A percentile compares a stretch with the other conserved stretches of the same genome.
Conservation (phyloP, 2,888 invertebrate species). For the Rotaria magnacalcarata region DNA sequence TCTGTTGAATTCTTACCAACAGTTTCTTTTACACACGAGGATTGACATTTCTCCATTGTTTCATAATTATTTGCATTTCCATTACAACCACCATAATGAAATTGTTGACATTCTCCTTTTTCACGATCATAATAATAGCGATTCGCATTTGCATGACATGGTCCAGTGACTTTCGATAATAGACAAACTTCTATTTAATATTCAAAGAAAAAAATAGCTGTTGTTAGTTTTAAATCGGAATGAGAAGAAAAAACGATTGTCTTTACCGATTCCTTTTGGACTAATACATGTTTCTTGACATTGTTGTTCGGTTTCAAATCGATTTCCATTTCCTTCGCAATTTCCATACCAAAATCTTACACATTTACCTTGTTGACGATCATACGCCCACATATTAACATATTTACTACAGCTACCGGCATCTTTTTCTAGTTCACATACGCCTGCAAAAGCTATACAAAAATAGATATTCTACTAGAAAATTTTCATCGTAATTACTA, state of each 20-base stretch:
- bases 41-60: slow-evolving; percentile 47
- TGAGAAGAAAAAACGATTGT: neutral
- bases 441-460: slow-evolving; percentile 11
- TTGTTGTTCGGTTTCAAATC: slow-evolving; percentile 74
- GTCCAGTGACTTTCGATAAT: slow-evolving; percentile 37
- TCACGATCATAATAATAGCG: slow-evolving; percentile 44
- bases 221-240: neutral
- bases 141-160: slow-evolving; percentile 36
- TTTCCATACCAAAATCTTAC: slow-evolving; percentile 44
- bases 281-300: slow-evolving; percentile 65
- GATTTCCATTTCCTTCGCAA: slow-evolving; percentile 80
- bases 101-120: slow-evolving; percentile 63
- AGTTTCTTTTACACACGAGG: slow-evolving; percentile 40
- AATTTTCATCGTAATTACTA: neutral
- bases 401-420: slow-evolving; percentile 40
- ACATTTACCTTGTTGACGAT: slow-evolving; percentile 41
- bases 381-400: slow-evolving; percentile 38
- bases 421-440: slow-evolving; percentile 43
- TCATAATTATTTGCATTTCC: slow-evolving; percentile 48
- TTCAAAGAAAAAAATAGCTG: neutral
- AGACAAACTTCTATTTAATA: slow-evolving; percentile 37
- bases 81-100: slow-evolving; percentile 46
- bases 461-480: neutral
- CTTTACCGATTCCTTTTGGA: slow-evolving; percentile 44
- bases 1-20: slow-evolving; percentile 22